These are phyloP conservation scores for Ardeotis arabs DNA, from an alignment of 2,113 vertebrate genomes.

Conservation along the genomic window DNA sequence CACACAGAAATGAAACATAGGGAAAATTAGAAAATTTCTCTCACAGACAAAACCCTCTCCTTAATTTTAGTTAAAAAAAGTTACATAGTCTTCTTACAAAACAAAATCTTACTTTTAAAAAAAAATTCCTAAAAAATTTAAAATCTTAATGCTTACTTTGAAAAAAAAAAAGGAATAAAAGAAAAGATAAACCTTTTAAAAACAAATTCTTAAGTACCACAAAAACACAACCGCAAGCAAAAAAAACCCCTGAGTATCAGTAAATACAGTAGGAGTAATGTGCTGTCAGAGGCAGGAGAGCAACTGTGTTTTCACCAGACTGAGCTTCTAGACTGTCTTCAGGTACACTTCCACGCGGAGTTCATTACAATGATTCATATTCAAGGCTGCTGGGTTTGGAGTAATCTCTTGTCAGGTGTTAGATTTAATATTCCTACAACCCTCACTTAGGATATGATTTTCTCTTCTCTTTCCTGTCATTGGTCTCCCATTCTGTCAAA, in stretches of 20 bases:
- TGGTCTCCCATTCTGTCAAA: background rate
- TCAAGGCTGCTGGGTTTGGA: constrained; percentile 23
- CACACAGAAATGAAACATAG: background rate
- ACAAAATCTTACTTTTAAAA: background rate
- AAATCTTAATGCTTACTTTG: background rate
- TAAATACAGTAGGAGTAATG: background rate
- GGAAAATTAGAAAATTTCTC: background rate
- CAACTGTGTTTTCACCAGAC: background rate
- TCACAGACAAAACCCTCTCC: background rate
- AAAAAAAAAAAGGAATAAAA: background rate
- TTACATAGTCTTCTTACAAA: background rate
- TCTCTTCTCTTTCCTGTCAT: background rate
- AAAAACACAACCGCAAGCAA: background rate
- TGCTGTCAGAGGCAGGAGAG: background rate
- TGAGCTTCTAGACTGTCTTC: background rate
- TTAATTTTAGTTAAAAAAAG: background rate
- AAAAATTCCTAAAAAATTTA: background rate
- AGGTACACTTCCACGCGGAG: background rate
- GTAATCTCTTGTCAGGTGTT: constrained; percentile 18
- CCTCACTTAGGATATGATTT: background rate
- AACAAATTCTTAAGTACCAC: background rate
- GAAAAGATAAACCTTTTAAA: background rate
- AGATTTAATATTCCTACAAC: constrained; percentile 44
- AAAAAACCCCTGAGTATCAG: background rate
- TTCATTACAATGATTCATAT: constrained; percentile 50